Conservation (phyloP, 2,113 vertebrate genomes). For the Octodon degus region DNA sequence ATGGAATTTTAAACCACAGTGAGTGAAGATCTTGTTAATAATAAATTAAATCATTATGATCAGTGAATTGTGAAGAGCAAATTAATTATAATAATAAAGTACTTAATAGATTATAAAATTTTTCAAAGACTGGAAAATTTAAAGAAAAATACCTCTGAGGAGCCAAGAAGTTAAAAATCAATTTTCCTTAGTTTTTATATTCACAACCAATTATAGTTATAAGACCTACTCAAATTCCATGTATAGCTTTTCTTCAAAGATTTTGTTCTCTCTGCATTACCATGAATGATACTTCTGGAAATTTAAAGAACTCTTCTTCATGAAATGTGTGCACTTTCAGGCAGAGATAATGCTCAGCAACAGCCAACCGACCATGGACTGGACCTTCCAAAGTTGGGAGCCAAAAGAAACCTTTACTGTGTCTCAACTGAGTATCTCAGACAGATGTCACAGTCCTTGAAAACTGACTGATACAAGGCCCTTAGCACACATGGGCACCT, state of each 20-base stretch:
- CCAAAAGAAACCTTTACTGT: neutral
- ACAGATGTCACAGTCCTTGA: neutral
- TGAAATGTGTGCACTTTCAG: neutral
- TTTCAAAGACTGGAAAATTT: slow-evolving; percentile 52
- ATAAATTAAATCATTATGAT: slow-evolving; percentile 68
- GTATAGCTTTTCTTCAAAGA: neutral
- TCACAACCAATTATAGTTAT: neutral
- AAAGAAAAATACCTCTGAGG: slow-evolving; percentile 23
- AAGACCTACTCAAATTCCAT: neutral
- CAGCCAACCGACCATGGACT: neutral
- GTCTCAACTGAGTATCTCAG: neutral
- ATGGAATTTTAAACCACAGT: slow-evolving; percentile 45
- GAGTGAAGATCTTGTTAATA: slow-evolving; percentile 57
- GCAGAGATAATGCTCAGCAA: neutral
- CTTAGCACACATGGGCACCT: neutral
- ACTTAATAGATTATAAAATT: slow-evolving; percentile 29
- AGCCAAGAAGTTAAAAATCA: neutral
- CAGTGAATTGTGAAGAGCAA: slow-evolving; percentile 65
- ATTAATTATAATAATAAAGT: slow-evolving; percentile 63
- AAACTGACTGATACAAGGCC: neutral
- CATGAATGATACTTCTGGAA: neutral
- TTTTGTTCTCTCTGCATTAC: neutral
- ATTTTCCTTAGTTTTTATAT: neutral
- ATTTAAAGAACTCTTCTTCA: neutral
- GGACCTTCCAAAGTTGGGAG: neutral